Base-by-base conservation (phyloP, 2,888 invertebrate genomes). In the Plagiodera versicolora region DNA sequence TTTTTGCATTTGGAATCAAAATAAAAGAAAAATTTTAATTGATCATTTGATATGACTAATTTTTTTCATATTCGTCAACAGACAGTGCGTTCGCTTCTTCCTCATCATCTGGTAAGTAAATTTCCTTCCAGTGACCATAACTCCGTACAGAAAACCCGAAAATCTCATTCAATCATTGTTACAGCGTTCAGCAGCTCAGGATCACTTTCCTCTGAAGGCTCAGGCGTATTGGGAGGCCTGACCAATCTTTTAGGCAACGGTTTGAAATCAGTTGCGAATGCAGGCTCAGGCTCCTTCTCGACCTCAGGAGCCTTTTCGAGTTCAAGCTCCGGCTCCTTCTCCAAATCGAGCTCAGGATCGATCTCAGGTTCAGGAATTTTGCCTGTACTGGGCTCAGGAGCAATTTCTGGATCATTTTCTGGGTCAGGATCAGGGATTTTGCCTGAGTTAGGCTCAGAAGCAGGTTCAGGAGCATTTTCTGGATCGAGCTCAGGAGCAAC, bases 111-210 rank as follows among this genome's bases (percentile, higher is more conserved):
- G 61, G 70, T 70, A 61, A 67, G 56, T 63, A 49, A 6, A 2
- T n/a, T 16, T 16, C 32, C 11, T 14, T 10, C 19, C 14, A 11
- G 20, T 20, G 1, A n/a, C 9, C 19, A 16, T 5, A 19, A 14
- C 19, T 11, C 16, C 17, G n/a, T 9, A 32, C 1, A 4, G 11
- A 17, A 19, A 44, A n/a, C n/a, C n/a, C 32, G 11, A 5, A 17
- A 44, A 1, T 46, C 6, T 10, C 18, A 18, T 24, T 46, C n/a
- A 24, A 19, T 39, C 20, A 5, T 35, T 44, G 9, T 58, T 56
- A 30, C 54, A 69, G 70, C 70, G 14, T 67, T 53, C 58, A 67
- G 69, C 60, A 67, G 67, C 24, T 65, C 70, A 18, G 67, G 59
- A 55, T 66, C 67, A 8, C 58, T 60, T 44, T 50, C 60, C 47